Base-by-base conservation (phyloP, 1,140 invertebrate genomes). In the Sitophilus oryzae region DNA sequence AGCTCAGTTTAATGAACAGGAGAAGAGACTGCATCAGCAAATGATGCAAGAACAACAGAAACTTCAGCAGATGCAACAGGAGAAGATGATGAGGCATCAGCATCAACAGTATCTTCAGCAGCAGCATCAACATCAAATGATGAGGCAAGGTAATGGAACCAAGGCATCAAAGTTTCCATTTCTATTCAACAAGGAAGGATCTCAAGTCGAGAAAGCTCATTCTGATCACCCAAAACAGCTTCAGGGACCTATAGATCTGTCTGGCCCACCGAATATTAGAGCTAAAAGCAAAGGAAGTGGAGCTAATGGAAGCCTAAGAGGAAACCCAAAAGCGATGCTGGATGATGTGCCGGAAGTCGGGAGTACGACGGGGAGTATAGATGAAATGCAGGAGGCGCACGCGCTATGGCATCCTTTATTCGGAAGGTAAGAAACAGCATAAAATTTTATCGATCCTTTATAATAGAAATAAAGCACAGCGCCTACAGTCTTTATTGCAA, bases 341-440 rank as follows among this genome's bases (percentile, higher is more conserved):
- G 77, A 79, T 50, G 72, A 74, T 41, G 56, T 70, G 15, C 73
- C 77, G 2, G 77, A 81, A 62, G 77, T 80, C 4, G 79, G 79
- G 50, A 80, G 78, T 66, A 80, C 78, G 8, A 81, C 78, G 0
- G 65, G 64, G 9, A 67, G 67, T 42, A 61, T 73, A 19, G 70
- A 73, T 25, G 69, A 73, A 42, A 68, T 71, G 58, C 70, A 73
- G 45, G 76, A 78, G 40, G 66, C 72, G 22, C 77, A 82, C 53
- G 78, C 78, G 25, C 78, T 84, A 15, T 84, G 82, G 82, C 82
- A 84, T 76, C 82, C 83, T 3, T 71, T 84, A 0, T 85, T 84
- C 64, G 81, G 81, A 70, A 84, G 80, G 82, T 85, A 70, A 79
- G 69, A n/a, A n/a, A n/a, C n/a, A n/a, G n/a, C n/a, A n/a, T n/a